Conservation (phyloP, 2,113 vertebrate genomes). For the Vombatus ursinus region DNA sequence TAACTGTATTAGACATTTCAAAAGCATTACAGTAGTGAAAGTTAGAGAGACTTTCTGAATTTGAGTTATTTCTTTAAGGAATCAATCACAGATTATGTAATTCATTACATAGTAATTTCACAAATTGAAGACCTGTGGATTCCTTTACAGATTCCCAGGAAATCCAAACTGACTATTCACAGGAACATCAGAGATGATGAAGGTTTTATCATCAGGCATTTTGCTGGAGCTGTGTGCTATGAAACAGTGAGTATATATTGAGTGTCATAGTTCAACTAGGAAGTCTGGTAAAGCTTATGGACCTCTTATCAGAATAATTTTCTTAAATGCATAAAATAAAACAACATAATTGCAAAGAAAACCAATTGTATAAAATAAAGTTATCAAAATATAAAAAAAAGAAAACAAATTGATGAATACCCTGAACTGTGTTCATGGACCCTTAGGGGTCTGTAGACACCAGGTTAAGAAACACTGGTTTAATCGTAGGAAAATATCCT, state of each 20-base stretch:
- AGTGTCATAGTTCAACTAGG: not conserved
- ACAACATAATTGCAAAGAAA: not conserved
- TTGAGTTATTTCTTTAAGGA: constrained; percentile 39
- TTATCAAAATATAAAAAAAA: not conserved
- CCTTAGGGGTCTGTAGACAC: not conserved
- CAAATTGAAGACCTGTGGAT: not conserved
- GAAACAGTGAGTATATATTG: constrained; percentile 90
- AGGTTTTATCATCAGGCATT: constrained; percentile 97
- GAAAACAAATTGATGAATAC: not conserved
- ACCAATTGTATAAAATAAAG: not conserved
- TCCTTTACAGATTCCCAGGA: constrained; percentile 93
- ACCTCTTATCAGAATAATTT: not conserved
- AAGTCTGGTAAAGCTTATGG: not conserved
- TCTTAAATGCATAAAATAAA: not conserved
- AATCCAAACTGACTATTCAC: constrained; percentile 96
- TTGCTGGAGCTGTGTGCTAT: constrained; percentile 98
- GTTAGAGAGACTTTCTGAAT: constrained; percentile 3
- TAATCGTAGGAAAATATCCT: not conserved
- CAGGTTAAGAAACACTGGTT: not conserved
- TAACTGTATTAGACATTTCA: not conserved
- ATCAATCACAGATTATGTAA: not conserved
- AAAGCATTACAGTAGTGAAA: not conserved
- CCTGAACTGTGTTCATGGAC: not conserved
- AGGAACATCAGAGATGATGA: constrained; percentile 98
- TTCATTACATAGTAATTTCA: constrained; percentile 28